Conservation (phyloP, 2,888 invertebrate species). For the Norana najaformis region DNA sequence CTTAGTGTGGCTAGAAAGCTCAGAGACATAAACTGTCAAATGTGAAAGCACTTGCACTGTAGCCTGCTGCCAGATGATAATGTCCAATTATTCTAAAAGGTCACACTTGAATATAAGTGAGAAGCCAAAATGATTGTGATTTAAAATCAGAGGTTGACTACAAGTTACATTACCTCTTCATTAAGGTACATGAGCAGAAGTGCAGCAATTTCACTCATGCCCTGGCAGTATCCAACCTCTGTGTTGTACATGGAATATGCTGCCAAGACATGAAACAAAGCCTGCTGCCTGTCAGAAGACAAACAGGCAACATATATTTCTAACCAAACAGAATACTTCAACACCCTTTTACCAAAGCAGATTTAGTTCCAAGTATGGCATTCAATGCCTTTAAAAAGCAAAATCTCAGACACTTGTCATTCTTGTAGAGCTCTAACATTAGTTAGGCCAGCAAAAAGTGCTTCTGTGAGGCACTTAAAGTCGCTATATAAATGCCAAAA, state of each 20-base stretch:
- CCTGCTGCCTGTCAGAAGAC: slow-evolving; percentile 72
- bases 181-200: slow-evolving; percentile 94
- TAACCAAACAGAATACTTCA: not conserved
- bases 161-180: slow-evolving; percentile 70
- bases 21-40: no score
- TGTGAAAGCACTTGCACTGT: no score
- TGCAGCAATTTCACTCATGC: slow-evolving; percentile 98
- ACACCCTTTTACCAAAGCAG: not conserved
- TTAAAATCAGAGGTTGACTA: no score
- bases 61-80: no score
- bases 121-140: no score
- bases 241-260: slow-evolving; percentile 99
- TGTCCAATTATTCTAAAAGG: no score
- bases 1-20: no score
- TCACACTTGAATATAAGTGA: no score
- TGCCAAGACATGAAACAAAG: slow-evolving; percentile 91
- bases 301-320: not conserved
- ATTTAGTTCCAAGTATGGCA: not conserved
- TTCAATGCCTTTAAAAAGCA: not conserved
- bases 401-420: not conserved
- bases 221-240: slow-evolving; percentile 71
- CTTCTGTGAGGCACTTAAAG: not conserved
- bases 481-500: not conserved
- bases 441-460: no score
- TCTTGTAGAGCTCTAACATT: not conserved